Evolutionary conservation across 2,113 vertebrate genomes (phyloP).

Genomic region (Lepus europaeus): DNA sequence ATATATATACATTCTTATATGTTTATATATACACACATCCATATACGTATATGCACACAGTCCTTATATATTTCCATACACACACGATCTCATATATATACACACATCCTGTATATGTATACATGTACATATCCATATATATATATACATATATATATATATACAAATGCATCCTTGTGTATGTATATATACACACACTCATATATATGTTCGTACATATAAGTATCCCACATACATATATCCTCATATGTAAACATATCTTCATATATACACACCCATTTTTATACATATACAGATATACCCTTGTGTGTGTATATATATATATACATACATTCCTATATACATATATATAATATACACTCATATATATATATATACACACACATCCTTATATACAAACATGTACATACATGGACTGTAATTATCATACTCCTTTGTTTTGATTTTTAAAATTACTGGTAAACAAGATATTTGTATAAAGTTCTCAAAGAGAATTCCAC

Average conservation of each 20-base stretch:
- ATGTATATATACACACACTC: background rate
- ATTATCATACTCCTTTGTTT: constrained; percentile 23
- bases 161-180: background rate
- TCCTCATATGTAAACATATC: background rate
- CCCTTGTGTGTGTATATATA: background rate
- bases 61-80: background rate
- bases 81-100: background rate
- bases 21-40: background rate
- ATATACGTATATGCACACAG: background rate
- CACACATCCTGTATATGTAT: background rate
- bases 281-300: background rate
- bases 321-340: background rate
- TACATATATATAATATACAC: background rate
- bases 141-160: background rate
- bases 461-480: background rate
- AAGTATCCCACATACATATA: too few relatives aligned
- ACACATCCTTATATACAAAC: background rate
- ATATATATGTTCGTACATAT: background rate
- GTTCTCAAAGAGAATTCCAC: constrained; percentile 46
- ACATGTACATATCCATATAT: too few relatives aligned
- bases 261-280: background rate
- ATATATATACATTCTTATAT: background rate
- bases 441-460: constrained; percentile 55
- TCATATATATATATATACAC: background rate
- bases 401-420: background rate